Conservation (phyloP, 2,113 vertebrate genomes). For the Carassius carassius region DNA sequence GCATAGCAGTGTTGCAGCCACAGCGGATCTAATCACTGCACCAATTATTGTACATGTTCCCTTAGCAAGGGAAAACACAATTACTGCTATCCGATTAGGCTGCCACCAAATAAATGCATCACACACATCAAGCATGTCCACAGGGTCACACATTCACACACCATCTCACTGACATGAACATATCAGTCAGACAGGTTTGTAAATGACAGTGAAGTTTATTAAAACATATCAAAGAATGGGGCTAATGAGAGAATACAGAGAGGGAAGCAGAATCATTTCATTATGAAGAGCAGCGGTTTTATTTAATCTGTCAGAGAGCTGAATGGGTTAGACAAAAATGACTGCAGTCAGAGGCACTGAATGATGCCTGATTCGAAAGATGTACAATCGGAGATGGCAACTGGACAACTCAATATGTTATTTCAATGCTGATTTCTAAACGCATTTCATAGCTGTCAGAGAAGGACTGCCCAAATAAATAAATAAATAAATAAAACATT, state of each 20-base stretch:
- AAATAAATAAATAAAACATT: background rate
- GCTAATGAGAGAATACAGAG: slow-evolving; percentile 33
- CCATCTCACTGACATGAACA: background rate
- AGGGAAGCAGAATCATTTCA: slow-evolving; percentile 31
- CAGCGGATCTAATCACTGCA: slow-evolving; percentile 60
- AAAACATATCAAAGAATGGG: slow-evolving; percentile 21
- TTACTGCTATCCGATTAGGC: slow-evolving; percentile 67
- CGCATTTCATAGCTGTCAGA: slow-evolving; percentile 10
- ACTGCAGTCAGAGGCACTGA: slow-evolving; percentile 44
- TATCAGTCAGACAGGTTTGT: slow-evolving; percentile 6
- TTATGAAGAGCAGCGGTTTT: slow-evolving; percentile 35
- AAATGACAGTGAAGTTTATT: slow-evolving; percentile 42
- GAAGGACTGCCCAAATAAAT: background rate
- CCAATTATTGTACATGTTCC: slow-evolving; percentile 64
- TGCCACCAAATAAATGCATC: slow-evolving; percentile 54
- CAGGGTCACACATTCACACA: slow-evolving; percentile 9
- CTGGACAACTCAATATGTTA: background rate
- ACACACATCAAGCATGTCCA: slow-evolving; percentile 13
- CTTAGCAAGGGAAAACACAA: slow-evolving; percentile 64
- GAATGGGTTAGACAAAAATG: slow-evolving; percentile 16
- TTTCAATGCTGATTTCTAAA: slow-evolving; percentile 34
- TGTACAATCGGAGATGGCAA: background rate
- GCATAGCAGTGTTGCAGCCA: slow-evolving; percentile 38
- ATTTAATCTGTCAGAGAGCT: slow-evolving; percentile 33
- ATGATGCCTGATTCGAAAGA: slow-evolving; percentile 37